A percentile compares a stretch with the other conserved stretches of the same genome.
Conservation (phyloP, 2,888 invertebrate species). For the Troides oblongomaculatus region DNA sequence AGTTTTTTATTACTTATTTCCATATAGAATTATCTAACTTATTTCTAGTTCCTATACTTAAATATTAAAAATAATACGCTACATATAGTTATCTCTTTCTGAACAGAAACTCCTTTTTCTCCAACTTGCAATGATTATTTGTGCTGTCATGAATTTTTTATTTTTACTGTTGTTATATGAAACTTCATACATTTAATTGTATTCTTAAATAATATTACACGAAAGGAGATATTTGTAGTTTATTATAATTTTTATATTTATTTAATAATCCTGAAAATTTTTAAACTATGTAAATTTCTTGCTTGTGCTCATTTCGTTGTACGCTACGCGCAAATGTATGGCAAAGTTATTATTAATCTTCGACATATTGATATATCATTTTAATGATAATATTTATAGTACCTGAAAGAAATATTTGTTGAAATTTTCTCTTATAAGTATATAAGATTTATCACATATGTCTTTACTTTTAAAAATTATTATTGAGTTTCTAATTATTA, state of each 20-base stretch:
- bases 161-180: too few species aligned
- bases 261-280: not conserved
- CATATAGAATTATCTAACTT: constrained; percentile 8
- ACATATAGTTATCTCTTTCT: constrained; percentile 2
- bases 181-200: too few species aligned
- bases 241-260: not conserved
- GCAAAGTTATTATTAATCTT: constrained; percentile 7
- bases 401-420: not conserved
- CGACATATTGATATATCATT: not conserved
- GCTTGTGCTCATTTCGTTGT: constrained; percentile 8
- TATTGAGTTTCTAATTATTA: too few species aligned
- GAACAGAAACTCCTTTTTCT: constrained; percentile 8
- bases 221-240: not conserved
- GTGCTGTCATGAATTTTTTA: too few species aligned
- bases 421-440: not conserved
- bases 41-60: constrained; percentile 21
- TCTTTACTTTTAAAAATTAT: too few species aligned
- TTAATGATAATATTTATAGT: not conserved
- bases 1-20: not conserved
- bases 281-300: not conserved
- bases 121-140: not conserved
- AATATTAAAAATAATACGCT: constrained; percentile 2
- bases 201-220: too few species aligned
- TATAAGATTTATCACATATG: not conserved
- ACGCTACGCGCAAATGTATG: constrained; percentile 21